Percentiles rank a stretch among this genome's conserved stretches.
These are phyloP conservation scores for Todiramphus saurophagus DNA, from an alignment of 2,113 vertebrate genomes.

Conservation along the genomic window DNA sequence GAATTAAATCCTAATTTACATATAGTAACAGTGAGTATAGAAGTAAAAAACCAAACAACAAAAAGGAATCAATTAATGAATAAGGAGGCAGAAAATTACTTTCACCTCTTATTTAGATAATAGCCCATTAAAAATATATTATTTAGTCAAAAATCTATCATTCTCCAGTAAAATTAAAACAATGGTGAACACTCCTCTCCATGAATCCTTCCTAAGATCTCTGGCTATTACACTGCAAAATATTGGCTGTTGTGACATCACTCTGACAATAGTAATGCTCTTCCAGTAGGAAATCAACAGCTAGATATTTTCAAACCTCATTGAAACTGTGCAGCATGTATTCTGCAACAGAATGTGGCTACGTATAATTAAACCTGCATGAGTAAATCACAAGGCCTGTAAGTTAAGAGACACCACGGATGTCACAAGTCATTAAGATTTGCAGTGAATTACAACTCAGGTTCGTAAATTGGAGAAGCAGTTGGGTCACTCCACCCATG, in stretches of 20 bases:
- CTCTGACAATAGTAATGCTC: not conserved
- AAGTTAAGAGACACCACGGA: not conserved
- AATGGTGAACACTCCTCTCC: fast-evolving
- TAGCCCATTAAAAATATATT: not conserved
- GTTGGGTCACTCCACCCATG: not conserved
- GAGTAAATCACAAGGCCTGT: not conserved
- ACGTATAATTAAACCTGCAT: not conserved
- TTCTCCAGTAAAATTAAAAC: not conserved
- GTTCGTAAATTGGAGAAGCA: not conserved
- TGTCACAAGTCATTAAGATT: not conserved
- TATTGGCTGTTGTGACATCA: not conserved
- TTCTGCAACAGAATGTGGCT: not conserved
- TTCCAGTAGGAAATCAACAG: not conserved
- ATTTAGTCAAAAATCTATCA: not conserved
- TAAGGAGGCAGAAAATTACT: not conserved
- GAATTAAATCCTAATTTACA: not conserved
- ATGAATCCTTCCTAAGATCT: not conserved
- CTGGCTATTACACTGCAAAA: not conserved
- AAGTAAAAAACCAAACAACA: not conserved
- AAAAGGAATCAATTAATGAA: not conserved
- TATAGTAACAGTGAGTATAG: not conserved
- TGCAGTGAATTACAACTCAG: not conserved
- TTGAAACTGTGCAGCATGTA: not conserved
- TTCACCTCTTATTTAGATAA: not conserved
- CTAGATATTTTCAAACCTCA: not conserved